Base-by-base conservation (phyloP, 1,140 invertebrate genomes). In the Araneus ventricosus region DNA sequence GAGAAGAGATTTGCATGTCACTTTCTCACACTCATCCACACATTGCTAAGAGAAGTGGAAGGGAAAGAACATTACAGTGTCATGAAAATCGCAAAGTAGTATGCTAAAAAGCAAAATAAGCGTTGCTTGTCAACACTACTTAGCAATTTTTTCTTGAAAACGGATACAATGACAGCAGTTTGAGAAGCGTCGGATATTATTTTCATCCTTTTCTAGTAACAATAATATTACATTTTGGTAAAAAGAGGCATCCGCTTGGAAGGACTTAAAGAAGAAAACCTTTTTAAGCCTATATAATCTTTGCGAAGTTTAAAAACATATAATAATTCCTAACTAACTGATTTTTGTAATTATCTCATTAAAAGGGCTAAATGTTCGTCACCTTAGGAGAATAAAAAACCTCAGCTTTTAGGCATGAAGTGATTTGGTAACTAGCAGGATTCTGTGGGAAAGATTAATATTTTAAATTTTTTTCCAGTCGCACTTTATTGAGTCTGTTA, bases 1-100 rank as follows among this genome's bases (percentile, higher is more conserved):
- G 14, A 75, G 30, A 75, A 20, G 30, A 75, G 70, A 75, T 75
- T 75, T 75, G 34, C 70, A 75, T 75, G 30, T 75, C 70, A 75
- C 27, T 34, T 75, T 20, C 14, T 8, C 10, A 30, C 10, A 75
- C 30, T 75, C 70, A 75, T 30, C 17, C 27, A 75, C 70, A 75
- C 17, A 20, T 75, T 75, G 34, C 17, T 30, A 34, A 30, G 30
- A 75, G 70, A 34, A 75, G 30, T 34, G 34, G 14, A 37, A 75
- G 1, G 34, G 70, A 37, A 34, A 75, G 27, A 75, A 34, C 70
- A 34, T 75, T 75, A 75, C 37, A 20, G 5, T 75, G 70, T 75
- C 34, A 37, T 20, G 70, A 37, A 75, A 75, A 34, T 75, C 20
- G 14, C 70, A 30, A 75, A 30, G 7, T 34, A 34, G 17, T 34